Conservation (phyloP, 2,113 vertebrate species). For the Neodon shergylaensis region DNA sequence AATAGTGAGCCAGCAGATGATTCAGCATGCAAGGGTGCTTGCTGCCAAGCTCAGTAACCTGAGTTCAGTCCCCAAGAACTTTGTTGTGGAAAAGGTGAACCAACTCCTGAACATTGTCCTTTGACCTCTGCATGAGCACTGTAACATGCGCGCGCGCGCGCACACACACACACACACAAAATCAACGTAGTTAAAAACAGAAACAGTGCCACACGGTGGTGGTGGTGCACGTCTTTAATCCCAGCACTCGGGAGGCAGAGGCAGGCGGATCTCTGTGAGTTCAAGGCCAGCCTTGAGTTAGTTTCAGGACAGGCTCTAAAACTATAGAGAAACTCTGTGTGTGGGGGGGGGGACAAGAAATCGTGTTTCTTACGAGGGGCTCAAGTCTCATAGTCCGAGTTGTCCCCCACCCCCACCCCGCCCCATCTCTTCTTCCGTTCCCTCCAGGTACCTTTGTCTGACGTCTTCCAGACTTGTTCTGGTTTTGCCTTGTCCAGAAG, state of each 20-base stretch:
- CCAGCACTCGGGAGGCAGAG: too few species aligned
- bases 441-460: background rate
- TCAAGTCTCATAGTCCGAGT: background rate
- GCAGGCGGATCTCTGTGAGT: too few species aligned
- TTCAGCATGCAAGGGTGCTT: background rate
- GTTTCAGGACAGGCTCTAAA: too few species aligned
- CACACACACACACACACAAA: background rate
- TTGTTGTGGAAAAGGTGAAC: background rate
- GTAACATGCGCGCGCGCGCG: accelerated
- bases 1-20: background rate
- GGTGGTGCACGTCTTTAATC: too few species aligned
- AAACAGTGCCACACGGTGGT: too few species aligned
- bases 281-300: too few species aligned
- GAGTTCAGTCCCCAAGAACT: background rate
- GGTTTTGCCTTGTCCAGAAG: background rate
- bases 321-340: too few species aligned
- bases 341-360: background rate
- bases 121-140: background rate
- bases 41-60: too few species aligned
- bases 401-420: too few species aligned
- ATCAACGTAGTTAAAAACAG: too few species aligned
- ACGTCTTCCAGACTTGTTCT: background rate
- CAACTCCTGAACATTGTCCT: background rate
- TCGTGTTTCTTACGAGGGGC: background rate
- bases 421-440: background rate